Evolutionary conservation across 2,113 vertebrate genomes (phyloP), one percentile per base, ranked within the genome.

Genomic region (Phalacrocorax pelagicus): DNA sequence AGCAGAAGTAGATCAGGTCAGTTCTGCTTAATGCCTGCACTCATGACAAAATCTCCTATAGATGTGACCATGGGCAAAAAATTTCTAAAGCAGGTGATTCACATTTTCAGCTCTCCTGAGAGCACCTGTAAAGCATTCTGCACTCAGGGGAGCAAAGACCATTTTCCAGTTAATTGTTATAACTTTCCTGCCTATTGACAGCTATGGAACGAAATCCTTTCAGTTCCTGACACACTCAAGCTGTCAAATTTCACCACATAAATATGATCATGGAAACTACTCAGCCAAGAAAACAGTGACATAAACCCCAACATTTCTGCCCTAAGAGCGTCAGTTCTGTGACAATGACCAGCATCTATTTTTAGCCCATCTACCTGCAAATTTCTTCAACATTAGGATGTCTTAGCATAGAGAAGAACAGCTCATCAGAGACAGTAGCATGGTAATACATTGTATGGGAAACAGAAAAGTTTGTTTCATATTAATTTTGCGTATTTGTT

Each of bases 11-110:
- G 49, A 86, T 69, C 15, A 30, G 46, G 38, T 34, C 3, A 2
- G 6, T 54, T 47, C 42, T 55, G 32, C 15, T 44, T 15, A 8
- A 26, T 0, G 5, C 5, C 38, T 44, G 36, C 16, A 1, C 57
- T 74, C 18, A 6, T 0, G 1, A n/a, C 32, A 55, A 44, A 57
- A 38, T 34, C 40, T 16, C 36, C 67, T 38, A 14, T 0, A 30
- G 74, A 27, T 4, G 30, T 23, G 16, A 36, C 23, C 5, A 10
- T 0, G 8, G 24, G 32, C 27, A 38, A 54, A 57, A 54, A 49
- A 13, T 24, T 51, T 61, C 65, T 12, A 8, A 67, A 70, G 42
- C 10, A 36, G 38, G 47, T 2, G 30, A 34, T 24, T 32, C 61
- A 3, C 22, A 51, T 11, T 47, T 34, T 61, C 44, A 88, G 11